Evolutionary conservation across 2,888 invertebrate species (phyloP), one percentile per base, ranked within the genome.

Genomic region (Halocaridina rubra): DNA sequence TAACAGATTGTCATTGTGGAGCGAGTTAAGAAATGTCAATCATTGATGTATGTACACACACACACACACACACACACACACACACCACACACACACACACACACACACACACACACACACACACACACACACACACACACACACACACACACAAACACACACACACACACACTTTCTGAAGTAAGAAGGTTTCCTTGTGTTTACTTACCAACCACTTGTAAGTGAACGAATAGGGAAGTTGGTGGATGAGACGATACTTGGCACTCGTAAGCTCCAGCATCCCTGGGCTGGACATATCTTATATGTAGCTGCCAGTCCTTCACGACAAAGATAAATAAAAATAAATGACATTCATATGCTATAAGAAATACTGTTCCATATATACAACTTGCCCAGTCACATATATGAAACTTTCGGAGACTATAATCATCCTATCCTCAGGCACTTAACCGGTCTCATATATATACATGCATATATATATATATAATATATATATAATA

Each of bases 221-320:
- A 77, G 64, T 80, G 75, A 33, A 84, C 74, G 77, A 86, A 84
- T 39, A 86, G 79, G n/a, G 84, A 86, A 27, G 81, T 72, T 22
- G 84, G 84, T 0, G 84, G 84, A 30, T 84, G 84, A 13, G 84
- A 86, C 3, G 84, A 84, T 29, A 84, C 84, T 59, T 84, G 86
- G 53, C 84, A 84, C 32, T 86, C 84, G 69, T 84, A 84, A 24
- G 72, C 59, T 2, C 86, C 84, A 7, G 81, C 76, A 46, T 84
- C 84, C 7, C 86, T 10, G 1, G 81, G 80, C 75, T 86, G 84
- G 22, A 86, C 81, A 57, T 86, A 84, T 10, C 86, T 75, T 27
- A 86, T 77, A 57, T 86, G 86, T 10, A 86, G 77, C 72, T 86
- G 86, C 86, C 86, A 86, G 72, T 86, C 86, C 86, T 86, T 1